A percentile compares a stretch with the other conserved stretches of the same genome.
Evolutionary conservation across 2,888 invertebrate genomes (phyloP).

Genomic region (Mystacides longicornis): DNA sequence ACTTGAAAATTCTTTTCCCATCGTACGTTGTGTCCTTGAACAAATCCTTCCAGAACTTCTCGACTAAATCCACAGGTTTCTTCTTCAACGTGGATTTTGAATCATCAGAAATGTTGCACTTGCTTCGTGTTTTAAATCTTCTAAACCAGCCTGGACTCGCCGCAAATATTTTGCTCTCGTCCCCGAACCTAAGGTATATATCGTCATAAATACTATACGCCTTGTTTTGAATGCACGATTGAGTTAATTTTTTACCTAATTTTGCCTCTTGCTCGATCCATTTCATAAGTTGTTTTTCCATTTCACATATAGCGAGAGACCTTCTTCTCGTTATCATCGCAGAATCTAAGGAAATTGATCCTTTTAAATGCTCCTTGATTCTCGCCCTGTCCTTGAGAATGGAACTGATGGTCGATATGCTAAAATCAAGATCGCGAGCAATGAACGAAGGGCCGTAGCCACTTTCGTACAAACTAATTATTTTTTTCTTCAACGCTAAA

Average conservation of each 20-base stretch:
- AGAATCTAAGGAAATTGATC: background rate
- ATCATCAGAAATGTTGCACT: background rate
- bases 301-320: background rate
- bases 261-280: background rate
- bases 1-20: background rate
- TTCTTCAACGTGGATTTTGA: background rate
- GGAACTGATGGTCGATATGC: background rate
- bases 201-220: background rate
- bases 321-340: background rate
- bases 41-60: background rate
- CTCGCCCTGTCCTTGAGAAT: conserved; percentile 1
- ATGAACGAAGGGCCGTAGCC: background rate
- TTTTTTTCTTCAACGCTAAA: background rate
- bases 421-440: background rate
- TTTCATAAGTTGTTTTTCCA: background rate
- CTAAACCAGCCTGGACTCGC: background rate
- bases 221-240: background rate
- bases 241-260: background rate
- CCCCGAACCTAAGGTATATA: background rate
- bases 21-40: background rate
- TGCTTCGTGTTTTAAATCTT: background rate
- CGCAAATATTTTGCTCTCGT: background rate
- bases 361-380: conserved; percentile 1
- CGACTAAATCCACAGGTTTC: background rate
- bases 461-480: background rate